These are phyloP conservation scores for Zootoca vivipara DNA, from an alignment of 2,113 vertebrate genomes.

Conservation along the genomic window DNA sequence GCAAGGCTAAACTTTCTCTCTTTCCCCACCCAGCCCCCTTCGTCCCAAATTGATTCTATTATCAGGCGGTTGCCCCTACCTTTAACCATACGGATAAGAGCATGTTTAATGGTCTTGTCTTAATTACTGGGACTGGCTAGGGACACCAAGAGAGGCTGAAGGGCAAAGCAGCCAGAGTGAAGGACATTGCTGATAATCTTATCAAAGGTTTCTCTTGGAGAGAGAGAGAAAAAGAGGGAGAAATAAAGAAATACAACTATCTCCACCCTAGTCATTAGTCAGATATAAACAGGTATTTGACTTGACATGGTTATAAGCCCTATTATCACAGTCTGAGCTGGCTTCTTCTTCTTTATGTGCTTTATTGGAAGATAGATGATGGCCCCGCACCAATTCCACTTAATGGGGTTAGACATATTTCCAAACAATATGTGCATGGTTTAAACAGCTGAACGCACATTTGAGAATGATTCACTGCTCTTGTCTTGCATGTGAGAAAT, in stretches of 20 bases:
- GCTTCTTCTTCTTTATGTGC: neutral
- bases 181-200: conserved; percentile 44
- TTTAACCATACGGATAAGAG: conserved; percentile 30
- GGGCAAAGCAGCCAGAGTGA: conserved; percentile 26
- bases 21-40: neutral
- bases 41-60: conserved; percentile 16
- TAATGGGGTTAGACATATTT: conserved; percentile 42
- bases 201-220: conserved; percentile 14
- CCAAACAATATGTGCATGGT: neutral
- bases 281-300: conserved; percentile 44
- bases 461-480: conserved; percentile 2
- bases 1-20: neutral
- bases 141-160: conserved; percentile 10
- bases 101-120: conserved; percentile 33
- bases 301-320: neutral
- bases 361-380: conserved; percentile 38
- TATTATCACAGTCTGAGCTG: conserved; percentile 18
- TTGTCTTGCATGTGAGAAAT: neutral
- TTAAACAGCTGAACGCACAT: neutral
- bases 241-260: conserved; percentile 22
- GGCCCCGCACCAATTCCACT: conserved; percentile 13
- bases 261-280: conserved; percentile 40
- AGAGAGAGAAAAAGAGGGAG: too few relatives aligned
- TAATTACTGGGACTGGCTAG: conserved; percentile 42
- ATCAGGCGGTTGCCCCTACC: conserved; percentile 34